phyloP scores from a whole-genome alignment of 2,797 vertebrate genomes.

The Eptatretus atami region DNA sequence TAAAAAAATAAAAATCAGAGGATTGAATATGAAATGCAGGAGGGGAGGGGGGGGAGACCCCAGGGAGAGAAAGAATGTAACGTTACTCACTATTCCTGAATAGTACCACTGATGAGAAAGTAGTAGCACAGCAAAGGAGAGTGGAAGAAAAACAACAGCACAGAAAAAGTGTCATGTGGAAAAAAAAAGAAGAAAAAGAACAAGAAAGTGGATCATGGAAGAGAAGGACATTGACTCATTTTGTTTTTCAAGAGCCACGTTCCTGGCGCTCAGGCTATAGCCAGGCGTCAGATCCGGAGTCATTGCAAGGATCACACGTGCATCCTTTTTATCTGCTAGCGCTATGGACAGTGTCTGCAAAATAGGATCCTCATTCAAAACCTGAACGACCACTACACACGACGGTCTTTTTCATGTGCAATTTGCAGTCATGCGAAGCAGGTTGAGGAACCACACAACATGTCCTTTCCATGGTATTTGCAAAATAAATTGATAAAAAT shows the following conservation, averaged over 20 bases:
- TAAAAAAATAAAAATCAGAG: too few relatives aligned
- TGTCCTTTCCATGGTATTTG: too few relatives aligned
- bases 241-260: slow-evolving; percentile 20
- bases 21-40: too few relatives aligned
- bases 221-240: neutral
- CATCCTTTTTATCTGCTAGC: slow-evolving; percentile 48
- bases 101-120: too few relatives aligned
- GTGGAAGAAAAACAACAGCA: slow-evolving; percentile 6
- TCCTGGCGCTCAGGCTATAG: slow-evolving; percentile 58
- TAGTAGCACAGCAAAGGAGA: too few relatives aligned
- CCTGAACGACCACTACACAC: neutral
- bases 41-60: too few relatives aligned
- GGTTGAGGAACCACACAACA: too few relatives aligned
- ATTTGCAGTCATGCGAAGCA: too few relatives aligned
- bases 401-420: too few relatives aligned
- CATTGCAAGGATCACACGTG: slow-evolving; percentile 50
- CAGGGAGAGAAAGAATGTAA: too few relatives aligned
- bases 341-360: slow-evolving; percentile 58
- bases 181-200: neutral
- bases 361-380: slow-evolving; percentile 9
- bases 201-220: slow-evolving; percentile 6
- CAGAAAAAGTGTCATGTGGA: slow-evolving; percentile 5
- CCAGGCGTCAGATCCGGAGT: slow-evolving; percentile 82
- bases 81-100: too few relatives aligned
- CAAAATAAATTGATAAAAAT: too few relatives aligned